Evolutionary conservation across 2,888 invertebrate species (phyloP).

Genomic region (Ichneumoninae sp.): DNA sequence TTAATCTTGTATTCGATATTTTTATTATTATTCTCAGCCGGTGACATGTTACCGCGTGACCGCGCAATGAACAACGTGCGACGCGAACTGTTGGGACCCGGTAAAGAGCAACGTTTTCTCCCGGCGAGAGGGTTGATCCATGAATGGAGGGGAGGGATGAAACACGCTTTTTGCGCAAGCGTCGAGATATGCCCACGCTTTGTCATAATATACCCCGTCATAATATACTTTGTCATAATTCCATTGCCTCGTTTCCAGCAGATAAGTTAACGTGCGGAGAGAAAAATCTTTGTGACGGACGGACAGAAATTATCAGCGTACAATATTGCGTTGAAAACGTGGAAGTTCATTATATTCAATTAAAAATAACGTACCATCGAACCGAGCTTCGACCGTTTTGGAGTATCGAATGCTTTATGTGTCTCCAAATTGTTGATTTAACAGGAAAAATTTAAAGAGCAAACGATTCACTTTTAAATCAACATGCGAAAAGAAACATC

Average conservation of each 20-base stretch:
- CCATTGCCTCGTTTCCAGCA: neutral
- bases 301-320: neutral
- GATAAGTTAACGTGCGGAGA: neutral
- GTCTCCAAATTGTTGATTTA: neutral
- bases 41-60: slow-evolving; percentile 60
- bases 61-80: slow-evolving; percentile 72
- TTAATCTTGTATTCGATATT: slow-evolving; percentile 27
- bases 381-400: neutral
- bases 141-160: slow-evolving; percentile 75
- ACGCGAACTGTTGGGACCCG: slow-evolving; percentile 73
- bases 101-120: slow-evolving; percentile 70
- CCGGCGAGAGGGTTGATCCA: slow-evolving; percentile 76
- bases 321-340: neutral
- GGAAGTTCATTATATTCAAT: neutral
- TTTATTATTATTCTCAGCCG: slow-evolving; percentile 43
- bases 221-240: no score
- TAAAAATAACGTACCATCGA: neutral
- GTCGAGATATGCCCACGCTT: slow-evolving; percentile 74
- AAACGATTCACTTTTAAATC: neutral
- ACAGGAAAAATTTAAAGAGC: neutral
- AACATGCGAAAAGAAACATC: neutral
- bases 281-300: neutral
- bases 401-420: neutral
- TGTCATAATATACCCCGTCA: slow-evolving; percentile 51
- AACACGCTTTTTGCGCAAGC: slow-evolving; percentile 72